phyloP scores from a whole-genome alignment of 2,888 invertebrate species.

The Drosophila seclusa region DNA sequence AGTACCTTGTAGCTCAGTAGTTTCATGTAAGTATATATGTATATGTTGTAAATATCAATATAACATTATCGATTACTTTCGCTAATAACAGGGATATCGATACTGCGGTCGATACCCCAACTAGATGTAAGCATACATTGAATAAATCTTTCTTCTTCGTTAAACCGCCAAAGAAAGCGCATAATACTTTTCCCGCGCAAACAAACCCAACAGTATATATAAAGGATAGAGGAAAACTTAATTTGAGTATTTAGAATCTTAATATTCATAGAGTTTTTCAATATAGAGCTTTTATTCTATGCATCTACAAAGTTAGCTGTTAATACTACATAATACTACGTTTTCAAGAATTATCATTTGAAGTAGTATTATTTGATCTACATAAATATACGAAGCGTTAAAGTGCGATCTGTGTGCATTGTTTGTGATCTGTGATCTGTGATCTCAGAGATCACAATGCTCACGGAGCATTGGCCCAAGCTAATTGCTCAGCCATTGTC shows the following conservation, averaged over 20 bases:
- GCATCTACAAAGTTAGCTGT: neutral
- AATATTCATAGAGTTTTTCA: neutral
- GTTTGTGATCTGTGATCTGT: neutral
- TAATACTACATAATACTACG: neutral
- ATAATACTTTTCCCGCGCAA: no score
- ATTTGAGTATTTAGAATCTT: neutral
- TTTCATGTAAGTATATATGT: no score
- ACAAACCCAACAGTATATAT: no score
- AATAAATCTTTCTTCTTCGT: no score
- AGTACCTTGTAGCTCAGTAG: no score
- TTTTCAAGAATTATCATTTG: neutral
- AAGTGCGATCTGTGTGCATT: neutral
- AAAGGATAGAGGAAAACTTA: neutral
- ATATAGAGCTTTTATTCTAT: neutral
- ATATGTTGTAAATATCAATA: no score
- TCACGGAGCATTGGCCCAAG: conserved; percentile 44
- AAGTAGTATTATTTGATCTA: neutral
- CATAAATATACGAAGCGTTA: neutral
- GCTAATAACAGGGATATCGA: no score
- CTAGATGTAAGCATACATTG: no score
- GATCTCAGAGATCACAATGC: neutral
- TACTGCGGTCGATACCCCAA: no score
- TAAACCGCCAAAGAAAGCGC: no score
- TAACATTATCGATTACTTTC: no score
- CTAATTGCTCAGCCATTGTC: conserved; percentile 75